Evolutionary conservation across 2,888 invertebrate genomes (phyloP).

Genomic region (Seladonia tumulorum): DNA sequence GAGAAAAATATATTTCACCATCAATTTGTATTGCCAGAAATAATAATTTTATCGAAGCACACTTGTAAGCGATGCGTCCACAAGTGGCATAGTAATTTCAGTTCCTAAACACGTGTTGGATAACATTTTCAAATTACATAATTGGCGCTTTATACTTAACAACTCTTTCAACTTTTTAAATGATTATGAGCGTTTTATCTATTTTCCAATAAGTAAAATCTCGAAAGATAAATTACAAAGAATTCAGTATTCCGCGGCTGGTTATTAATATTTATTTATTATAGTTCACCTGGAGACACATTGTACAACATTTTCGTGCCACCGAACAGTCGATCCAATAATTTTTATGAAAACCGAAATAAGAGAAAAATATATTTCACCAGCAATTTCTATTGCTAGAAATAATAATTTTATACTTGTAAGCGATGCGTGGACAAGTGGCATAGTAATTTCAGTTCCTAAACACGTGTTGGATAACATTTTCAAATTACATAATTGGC

Average conservation of each 20-base stretch:
- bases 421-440: too few relatives aligned
- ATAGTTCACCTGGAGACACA: background rate
- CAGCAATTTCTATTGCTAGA: too few relatives aligned
- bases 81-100: background rate
- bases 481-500: background rate
- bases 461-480: background rate
- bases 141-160: background rate
- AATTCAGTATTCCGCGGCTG: too few relatives aligned
- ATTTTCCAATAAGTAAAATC: too few relatives aligned
- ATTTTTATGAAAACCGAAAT: background rate
- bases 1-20: too few relatives aligned
- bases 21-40: too few relatives aligned
- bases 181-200: background rate
- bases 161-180: background rate
- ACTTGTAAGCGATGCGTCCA: too few relatives aligned
- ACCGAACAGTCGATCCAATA: background rate
- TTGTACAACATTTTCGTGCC: background rate
- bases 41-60: too few relatives aligned
- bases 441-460: background rate
- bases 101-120: background rate
- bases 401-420: too few relatives aligned
- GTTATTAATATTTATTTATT: too few relatives aligned
- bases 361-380: too few relatives aligned
- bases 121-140: background rate
- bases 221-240: too few relatives aligned